Percentiles rank a stretch among this genome's conserved stretches.
phyloP scores from a whole-genome alignment of 2,113 vertebrate species.

The Catharus minimus region DNA sequence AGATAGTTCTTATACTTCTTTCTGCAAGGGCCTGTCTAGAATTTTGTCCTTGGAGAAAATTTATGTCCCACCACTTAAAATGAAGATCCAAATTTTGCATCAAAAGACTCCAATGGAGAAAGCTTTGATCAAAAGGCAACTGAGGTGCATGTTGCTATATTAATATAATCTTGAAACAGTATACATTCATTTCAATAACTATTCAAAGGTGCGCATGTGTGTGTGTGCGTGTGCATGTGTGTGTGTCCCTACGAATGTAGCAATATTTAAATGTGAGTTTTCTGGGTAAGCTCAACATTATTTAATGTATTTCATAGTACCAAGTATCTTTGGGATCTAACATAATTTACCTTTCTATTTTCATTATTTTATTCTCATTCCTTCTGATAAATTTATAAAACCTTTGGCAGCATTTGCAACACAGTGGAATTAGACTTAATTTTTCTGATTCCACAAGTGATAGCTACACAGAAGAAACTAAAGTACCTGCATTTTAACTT shows the following conservation, averaged over 20 bases:
- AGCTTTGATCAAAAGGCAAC: background rate
- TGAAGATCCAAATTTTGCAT: background rate
- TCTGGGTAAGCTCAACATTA: background rate
- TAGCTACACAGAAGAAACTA: background rate
- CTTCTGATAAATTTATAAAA: background rate
- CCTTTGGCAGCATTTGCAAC: background rate
- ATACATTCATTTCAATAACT: background rate
- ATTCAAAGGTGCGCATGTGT: background rate
- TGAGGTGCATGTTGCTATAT: background rate
- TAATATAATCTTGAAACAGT: background rate
- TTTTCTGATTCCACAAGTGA: background rate
- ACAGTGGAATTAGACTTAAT: background rate
- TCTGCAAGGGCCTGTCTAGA: background rate
- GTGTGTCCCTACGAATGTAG: background rate
- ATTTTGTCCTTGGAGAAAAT: background rate
- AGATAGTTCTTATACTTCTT: background rate
- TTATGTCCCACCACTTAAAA: background rate
- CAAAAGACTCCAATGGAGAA: background rate
- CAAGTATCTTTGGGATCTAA: background rate
- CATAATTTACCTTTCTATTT: background rate
- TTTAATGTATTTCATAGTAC: background rate
- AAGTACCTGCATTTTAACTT: background rate
- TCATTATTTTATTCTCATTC: background rate
- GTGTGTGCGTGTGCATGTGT: rapidly evolving
- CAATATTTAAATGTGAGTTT: background rate